These are phyloP conservation scores for Cylas formicarius DNA, from an alignment of 1,140 invertebrate genomes.

Conservation along the genomic window DNA sequence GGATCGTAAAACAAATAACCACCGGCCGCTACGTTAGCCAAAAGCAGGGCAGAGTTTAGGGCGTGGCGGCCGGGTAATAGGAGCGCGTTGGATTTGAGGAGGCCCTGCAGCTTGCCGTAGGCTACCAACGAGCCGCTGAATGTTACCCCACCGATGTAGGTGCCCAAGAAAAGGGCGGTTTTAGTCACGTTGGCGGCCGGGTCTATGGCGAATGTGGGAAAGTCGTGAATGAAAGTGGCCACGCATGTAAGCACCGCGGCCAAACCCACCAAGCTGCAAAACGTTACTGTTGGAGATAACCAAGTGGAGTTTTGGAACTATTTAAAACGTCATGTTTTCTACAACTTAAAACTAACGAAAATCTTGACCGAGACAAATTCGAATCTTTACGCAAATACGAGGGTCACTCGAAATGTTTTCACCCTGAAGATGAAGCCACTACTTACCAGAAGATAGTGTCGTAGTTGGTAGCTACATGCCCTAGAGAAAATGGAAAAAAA, in stretches of 20 bases:
- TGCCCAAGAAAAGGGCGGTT: slow-evolving; percentile 80
- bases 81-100: slow-evolving; percentile 70
- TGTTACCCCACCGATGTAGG: slow-evolving; percentile 85
- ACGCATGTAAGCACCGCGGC: slow-evolving; percentile 83
- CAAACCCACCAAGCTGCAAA: slow-evolving; percentile 68
- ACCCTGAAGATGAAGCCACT: too few relatives aligned
- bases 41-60: slow-evolving; percentile 62
- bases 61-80: slow-evolving; percentile 76
- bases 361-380: neutral
- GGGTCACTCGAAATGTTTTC: too few relatives aligned
- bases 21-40: slow-evolving; percentile 64
- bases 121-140: slow-evolving; percentile 83
- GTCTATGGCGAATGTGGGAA: slow-evolving; percentile 74
- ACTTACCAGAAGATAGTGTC: too few relatives aligned
- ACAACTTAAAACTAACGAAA: slow-evolving; percentile 1
- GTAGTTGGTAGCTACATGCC: too few relatives aligned
- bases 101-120: slow-evolving; percentile 85
- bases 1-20: slow-evolving; percentile 59
- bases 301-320: too few relatives aligned
- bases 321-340: too few relatives aligned
- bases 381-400: neutral
- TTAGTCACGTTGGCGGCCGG: slow-evolving; percentile 79
- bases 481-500: too few relatives aligned
- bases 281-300: too few relatives aligned
- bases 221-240: slow-evolving; percentile 77